Evolutionary conservation across 1,140 invertebrate species (phyloP), one percentile per base, ranked within the genome.

Genomic region (Araneus ventricosus): DNA sequence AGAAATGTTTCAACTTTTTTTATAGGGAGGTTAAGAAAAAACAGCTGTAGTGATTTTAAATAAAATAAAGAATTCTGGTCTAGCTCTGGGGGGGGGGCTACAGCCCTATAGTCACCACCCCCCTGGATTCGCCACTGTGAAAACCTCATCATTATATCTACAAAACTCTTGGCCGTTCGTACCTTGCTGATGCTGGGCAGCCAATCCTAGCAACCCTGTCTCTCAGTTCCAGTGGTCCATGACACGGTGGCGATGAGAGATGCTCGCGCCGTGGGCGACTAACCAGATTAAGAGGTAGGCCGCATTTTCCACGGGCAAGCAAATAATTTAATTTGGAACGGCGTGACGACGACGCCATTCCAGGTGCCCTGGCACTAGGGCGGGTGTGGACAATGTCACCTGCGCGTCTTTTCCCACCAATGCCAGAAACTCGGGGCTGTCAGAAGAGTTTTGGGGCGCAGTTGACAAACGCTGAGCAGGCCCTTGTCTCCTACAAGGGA

Each of bases 331-430:
- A 93, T 93, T 93, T 85, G 45, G 70, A 70, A 57, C 67, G 61
- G 80, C 61, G 80, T 34, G 79, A 30, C 88, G 89, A 92, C 90
- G 90, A 92, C 90, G 90, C 24, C 61, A 80, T 82, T 45, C 80
- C 80, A 92, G 90, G 90, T 92, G 90, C 80, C 82, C 52, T 41
- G 52, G 52, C 57, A n/a, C 45, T 14, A 52, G 45, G 45, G 45
- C 45, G 59, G 61, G 80, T 86, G 85, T 93, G 91, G 84, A 93
- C 91, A 93, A 87, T 93, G 91, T 93, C 91, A 93, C 91, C 91
- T 93, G 82, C 41, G 91, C 91, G 90, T 92, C 90, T 92, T 92
- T 63, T n/a, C n/a, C 61, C 84, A 37, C 85, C 85, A 79, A 59
- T 88, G 85, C 27, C 91, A 93, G 91, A 92, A 91, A 91, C 79